A percentile compares a stretch with the other conserved stretches of the same genome.
Evolutionary conservation across 2,113 vertebrate genomes (phyloP).

Genomic region (Nymphicus hollandicus): DNA sequence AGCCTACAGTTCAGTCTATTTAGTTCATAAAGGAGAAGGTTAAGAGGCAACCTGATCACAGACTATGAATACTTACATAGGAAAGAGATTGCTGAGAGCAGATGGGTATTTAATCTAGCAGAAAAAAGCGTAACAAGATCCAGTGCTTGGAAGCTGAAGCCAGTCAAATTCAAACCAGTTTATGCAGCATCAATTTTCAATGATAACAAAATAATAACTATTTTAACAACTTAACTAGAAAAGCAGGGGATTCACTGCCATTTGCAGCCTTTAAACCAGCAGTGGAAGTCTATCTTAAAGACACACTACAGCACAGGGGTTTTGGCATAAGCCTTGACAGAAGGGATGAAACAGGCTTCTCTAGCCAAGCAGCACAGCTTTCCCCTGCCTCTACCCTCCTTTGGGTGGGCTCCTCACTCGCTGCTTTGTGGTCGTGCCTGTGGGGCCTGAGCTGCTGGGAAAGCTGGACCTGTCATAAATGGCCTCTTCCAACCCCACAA

Average conservation of each 20-base stretch:
- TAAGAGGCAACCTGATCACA: slow-evolving; percentile 52
- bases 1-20: neutral
- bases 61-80: neutral
- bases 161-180: slow-evolving; percentile 34
- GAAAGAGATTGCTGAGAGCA: slow-evolving; percentile 9
- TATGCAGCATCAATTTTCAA: slow-evolving; percentile 6
- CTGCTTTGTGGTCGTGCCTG: accelerated
- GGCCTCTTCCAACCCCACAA: accelerated
- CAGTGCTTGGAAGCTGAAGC: slow-evolving; percentile 16
- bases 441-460: neutral
- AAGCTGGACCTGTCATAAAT: neutral
- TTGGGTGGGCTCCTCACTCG: accelerated
- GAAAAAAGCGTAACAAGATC: slow-evolving; percentile 18
- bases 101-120: slow-evolving; percentile 62
- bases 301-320: neutral
- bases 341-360: neutral
- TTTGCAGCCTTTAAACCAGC: neutral
- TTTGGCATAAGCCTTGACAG: neutral
- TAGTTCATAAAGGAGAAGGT: slow-evolving; percentile 47
- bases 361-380: neutral
- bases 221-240: slow-evolving; percentile 15
- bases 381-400: too few species aligned
- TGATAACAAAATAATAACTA: neutral
- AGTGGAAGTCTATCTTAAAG: neutral
- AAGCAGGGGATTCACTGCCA: neutral